Evolutionary conservation across 2,113 vertebrate species (phyloP), one percentile per base, ranked within the genome.

Genomic region (Sylvilagus bachmani): DNA sequence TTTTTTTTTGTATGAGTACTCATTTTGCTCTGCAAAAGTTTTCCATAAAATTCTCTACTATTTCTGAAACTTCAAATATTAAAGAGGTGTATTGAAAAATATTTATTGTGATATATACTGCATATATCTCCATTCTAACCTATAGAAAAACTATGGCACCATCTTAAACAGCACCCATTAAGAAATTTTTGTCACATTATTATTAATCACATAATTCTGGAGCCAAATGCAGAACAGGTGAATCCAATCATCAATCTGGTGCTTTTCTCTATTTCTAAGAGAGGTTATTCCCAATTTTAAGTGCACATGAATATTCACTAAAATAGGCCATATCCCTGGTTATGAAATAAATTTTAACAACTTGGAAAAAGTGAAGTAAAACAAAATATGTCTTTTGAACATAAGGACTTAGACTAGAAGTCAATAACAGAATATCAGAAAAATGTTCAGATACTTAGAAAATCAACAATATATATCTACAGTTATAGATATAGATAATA

Each of bases 241-340:
- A 80, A n/a, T 38, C 14, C 5, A 55, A 27, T 12, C 36, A 61
- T 75, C 38, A 9, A 19, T 38, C 3, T 86, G 66, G 64, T 51
- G 9, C 14, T 70, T 81, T 73, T 6, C 29, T 38, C 19, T 66
- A 12, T 49, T n/a, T 62, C 78, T 69, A 66, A 94, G 31, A 2
- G 44, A 67, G 36, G 53, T 90, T 70, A 33, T 83, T 91, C 6
- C 58, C 67, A 82, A 92, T 49, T 86, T 89, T n/a, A 75, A 75
- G 24, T 85, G 74, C 16, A 36, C 2, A 10, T 49, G 38, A 10
- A 66, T 11, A 90, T 10, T 94, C 75, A 58, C 4, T 67, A 67
- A 58, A 61, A 87, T 10, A 93, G 31, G 36, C 38, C 9, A 67
- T 51, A 89, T 55, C 29, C 4, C 21, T 64, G 53, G 1, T 21